These are phyloP conservation scores for Bryconaethiops microstoma DNA, from an alignment of 2,797 vertebrate genomes.

Conservation along the genomic window DNA sequence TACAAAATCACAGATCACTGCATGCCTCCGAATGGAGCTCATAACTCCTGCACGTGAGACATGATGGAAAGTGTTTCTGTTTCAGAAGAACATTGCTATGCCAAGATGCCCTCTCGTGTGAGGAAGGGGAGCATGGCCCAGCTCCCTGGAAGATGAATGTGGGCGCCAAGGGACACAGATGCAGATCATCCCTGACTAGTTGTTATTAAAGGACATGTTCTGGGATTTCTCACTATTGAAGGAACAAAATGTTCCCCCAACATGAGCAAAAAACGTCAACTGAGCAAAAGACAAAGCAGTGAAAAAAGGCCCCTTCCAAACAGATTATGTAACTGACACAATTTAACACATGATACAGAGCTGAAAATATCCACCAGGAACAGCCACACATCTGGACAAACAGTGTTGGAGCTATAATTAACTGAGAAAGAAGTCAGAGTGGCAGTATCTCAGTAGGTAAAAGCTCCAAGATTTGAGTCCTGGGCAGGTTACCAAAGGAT, in stretches of 20 bases:
- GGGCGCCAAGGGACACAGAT: constrained; percentile 35
- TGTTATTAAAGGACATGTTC: constrained; percentile 46
- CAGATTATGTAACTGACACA: constrained; percentile 37
- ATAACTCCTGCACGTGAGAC: constrained; percentile 10
- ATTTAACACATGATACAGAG: constrained; percentile 24
- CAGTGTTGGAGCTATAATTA: constrained; percentile 13
- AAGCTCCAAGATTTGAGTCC: neutral
- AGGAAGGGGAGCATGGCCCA: neutral
- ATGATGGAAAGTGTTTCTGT: constrained; percentile 8
- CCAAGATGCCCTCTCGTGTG: neutral
- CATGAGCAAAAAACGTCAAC: constrained; percentile 15
- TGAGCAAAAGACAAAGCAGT: neutral
- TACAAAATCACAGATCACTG: neutral
- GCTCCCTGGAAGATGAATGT: constrained; percentile 41
- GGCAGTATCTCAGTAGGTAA: neutral
- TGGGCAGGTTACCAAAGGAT: constrained; percentile 1
- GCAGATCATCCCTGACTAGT: constrained; percentile 32
- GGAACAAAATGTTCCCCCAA: constrained; percentile 36
- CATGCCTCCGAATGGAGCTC: neutral
- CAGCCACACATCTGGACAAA: constrained; percentile 26
- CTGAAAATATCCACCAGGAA: constrained; percentile 4
- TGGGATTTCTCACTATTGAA: neutral
- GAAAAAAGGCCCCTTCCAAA: constrained; percentile 10
- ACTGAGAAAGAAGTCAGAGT: constrained; percentile 1
- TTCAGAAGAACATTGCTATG: neutral